Evolutionary conservation across 2,797 vertebrate species (phyloP).

Genomic region (Pitangus sulphuratus): DNA sequence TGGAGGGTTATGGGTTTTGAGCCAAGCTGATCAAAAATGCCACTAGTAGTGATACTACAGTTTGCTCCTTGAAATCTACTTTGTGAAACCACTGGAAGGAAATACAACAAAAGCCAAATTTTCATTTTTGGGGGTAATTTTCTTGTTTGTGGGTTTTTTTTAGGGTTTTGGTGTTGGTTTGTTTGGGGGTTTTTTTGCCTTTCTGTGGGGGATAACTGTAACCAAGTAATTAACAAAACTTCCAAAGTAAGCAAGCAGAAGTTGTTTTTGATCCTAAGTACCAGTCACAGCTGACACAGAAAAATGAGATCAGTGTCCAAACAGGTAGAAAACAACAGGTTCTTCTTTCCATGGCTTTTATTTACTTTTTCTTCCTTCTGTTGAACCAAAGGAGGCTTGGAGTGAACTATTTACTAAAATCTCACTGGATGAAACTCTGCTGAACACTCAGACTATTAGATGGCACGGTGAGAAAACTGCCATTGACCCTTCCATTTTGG

Average conservation of each 20-base stretch:
- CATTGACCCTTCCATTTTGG: neutral
- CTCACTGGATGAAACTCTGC: neutral
- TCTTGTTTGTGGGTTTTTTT: neutral
- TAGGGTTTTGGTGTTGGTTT: neutral
- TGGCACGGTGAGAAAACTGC: neutral
- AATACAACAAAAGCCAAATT: neutral
- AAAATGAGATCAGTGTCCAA: neutral
- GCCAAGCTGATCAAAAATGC: neutral
- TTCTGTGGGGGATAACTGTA: neutral
- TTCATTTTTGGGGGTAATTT: neutral
- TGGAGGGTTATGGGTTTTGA: neutral
- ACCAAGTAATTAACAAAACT: neutral
- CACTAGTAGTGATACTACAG: neutral
- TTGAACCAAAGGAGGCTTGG: neutral
- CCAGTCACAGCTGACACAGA: neutral
- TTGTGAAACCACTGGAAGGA: neutral
- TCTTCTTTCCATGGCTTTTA: neutral
- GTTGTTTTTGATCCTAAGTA: rapidly evolving
- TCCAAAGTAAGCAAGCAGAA: neutral
- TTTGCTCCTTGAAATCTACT: neutral
- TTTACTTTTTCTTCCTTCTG: neutral
- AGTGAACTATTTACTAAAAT: neutral
- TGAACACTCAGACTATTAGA: neutral
- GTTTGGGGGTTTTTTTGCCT: neutral
- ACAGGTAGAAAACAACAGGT: neutral